These are phyloP conservation scores for Antennarius striatus DNA, from an alignment of 2,113 vertebrate genomes.

Conservation along the genomic window DNA sequence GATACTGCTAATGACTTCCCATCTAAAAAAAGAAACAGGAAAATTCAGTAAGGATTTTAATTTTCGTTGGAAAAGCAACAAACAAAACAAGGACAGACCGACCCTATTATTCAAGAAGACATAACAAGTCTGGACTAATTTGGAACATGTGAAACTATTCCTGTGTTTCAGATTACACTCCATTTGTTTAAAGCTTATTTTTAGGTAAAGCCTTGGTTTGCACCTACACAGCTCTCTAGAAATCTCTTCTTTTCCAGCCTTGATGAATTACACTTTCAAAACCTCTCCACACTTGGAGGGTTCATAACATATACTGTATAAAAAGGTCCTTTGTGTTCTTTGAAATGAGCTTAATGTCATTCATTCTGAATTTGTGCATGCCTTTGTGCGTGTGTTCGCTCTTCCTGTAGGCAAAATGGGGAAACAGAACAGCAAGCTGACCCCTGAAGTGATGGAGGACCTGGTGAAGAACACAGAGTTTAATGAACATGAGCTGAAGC, in stretches of 20 bases:
- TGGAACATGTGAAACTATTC: neutral
- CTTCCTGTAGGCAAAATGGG: constrained; percentile 70
- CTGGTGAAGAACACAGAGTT: constrained; percentile 93
- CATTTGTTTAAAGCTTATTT: constrained; percentile 44
- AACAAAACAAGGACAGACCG: no score
- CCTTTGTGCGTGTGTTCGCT: constrained; percentile 3
- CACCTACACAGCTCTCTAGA: neutral
- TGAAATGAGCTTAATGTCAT: neutral
- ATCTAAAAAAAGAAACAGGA: neutral
- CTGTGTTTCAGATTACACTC: neutral
- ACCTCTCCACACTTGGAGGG: neutral
- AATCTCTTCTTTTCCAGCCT: no score
- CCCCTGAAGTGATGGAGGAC: constrained; percentile 97
- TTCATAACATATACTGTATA: neutral
- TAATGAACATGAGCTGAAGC: constrained; percentile 94
- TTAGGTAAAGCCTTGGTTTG: constrained; percentile 24
- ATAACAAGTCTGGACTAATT: no score
- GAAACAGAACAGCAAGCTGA: constrained; percentile 96
- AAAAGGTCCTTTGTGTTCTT: neutral
- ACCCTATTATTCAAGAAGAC: no score
- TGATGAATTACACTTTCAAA: neutral
- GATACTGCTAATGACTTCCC: no score
- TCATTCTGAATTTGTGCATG: neutral
- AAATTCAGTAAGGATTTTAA: no score
- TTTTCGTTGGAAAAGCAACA: no score